These are phyloP conservation scores for Platygyra sinensis DNA, from an alignment of 64 coral and sea anemone species.

Conservation along the genomic window DNA sequence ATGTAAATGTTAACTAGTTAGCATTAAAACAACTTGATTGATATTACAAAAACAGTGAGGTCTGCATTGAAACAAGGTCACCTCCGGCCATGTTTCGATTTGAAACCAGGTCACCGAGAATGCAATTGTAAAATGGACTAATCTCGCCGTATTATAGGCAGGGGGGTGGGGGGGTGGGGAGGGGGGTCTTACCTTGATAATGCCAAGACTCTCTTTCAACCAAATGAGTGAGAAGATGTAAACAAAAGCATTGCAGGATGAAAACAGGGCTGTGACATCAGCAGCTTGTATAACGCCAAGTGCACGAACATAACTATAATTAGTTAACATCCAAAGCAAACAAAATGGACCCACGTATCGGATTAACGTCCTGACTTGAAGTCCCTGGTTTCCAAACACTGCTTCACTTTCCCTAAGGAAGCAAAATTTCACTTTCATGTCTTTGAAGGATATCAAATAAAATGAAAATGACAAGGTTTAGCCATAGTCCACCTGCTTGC, in stretches of 20 bases:
- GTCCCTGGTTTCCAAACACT: constrained; percentile 55
- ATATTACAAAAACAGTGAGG: too few species aligned
- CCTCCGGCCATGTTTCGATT: too few species aligned
- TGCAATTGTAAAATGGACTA: too few species aligned
- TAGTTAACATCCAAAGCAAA: constrained; percentile 71
- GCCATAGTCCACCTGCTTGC: too few species aligned
- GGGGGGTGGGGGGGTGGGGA: too few species aligned
- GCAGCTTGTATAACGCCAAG: constrained; percentile 66
- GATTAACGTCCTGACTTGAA: constrained; percentile 32
- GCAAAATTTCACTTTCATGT: too few species aligned
- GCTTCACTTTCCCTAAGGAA: constrained; percentile 54
- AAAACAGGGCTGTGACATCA: constrained; percentile 80
- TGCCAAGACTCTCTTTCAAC: constrained; percentile 60
- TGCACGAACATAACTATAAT: constrained; percentile 66
- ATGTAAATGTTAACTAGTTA: too few species aligned
- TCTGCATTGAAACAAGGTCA: too few species aligned
- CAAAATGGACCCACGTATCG: constrained; percentile 71
- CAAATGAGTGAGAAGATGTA: constrained; percentile 78
- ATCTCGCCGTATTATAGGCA: too few species aligned
- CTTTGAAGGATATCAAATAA: too few species aligned
- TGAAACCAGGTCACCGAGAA: background rate
- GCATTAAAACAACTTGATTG: too few species aligned
- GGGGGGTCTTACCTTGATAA: constrained; percentile 72
- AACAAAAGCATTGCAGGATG: constrained; percentile 78
- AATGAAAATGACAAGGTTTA: too few species aligned